Evolutionary conservation across 2,888 invertebrate genomes (phyloP), one percentile per base, ranked within the genome.

Genomic region (Corbicula japonica): DNA sequence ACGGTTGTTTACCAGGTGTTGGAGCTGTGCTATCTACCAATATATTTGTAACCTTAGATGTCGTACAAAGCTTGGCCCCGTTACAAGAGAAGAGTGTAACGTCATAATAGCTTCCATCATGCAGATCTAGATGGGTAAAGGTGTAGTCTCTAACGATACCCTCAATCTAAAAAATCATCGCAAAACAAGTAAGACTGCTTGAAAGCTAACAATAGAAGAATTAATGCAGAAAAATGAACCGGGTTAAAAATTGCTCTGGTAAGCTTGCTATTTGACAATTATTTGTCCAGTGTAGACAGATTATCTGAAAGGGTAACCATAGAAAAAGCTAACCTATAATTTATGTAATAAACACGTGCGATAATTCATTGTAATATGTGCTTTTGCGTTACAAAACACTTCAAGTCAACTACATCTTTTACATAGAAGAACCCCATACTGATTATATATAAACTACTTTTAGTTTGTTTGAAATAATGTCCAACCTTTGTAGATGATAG

Each of bases 81-180:
- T 85, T 85, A 50, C 85, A 85, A 1, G 56, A 65, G 23, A 76
- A 66, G 18, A 85, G 23, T 1, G 50, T 78, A 6, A 83, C 58
- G 38, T 63, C 56, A 41, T 85, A 85, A 21, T 56, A 62, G 21
- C 77, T 78, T 23, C 85, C 85, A 50, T 85, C 85, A 52, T 85
- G 85, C 35, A 85, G 80, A 21, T 83, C 72, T 3, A 83, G 60
- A 5, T 52, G 69, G 10, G 70, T 69, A 46, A 85, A 81, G 6
- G 76, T 80, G 34, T 80, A 80, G 34, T 85, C 77, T 15, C 83
- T 62, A n/a, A 75, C 75, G 8, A 83, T 80, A 1, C 83, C 85
- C 21, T 75, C 78, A 2, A 85, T 50, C 85, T 85, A 35, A n/a
- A 61, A 46, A 54, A 8, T n/a, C n/a, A n/a, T n/a, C n/a, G n/a